Evolutionary conservation across 2,113 vertebrate species (phyloP), one percentile per base, ranked within the genome.

Genomic region (Chroicocephalus ridibundus): DNA sequence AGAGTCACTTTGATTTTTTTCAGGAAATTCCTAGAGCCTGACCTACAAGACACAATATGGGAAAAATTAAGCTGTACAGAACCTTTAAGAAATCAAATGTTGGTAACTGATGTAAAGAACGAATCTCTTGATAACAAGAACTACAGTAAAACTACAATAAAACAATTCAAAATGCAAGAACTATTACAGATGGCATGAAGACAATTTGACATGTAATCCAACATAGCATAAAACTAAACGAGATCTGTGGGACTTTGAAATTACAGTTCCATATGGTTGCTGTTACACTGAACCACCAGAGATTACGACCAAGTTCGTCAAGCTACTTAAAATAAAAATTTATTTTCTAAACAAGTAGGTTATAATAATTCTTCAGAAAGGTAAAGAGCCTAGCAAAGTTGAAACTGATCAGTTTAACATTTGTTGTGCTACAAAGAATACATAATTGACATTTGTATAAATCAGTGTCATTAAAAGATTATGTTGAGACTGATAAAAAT

Each of bases 241-340:
- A 95, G 97, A 96, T 97, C 95, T 86, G 66, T 96, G 96, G 94
- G 96, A 96, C 91, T 97, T 93, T 25, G 90, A 96, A 97, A 98
- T 97, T 87, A 94, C 49, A 97, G 80, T 92, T 97, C 97, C 97
- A 97, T 95, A 96, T 96, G 97, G 97, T 75, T 94, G 82, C 92
- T 77, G 84, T 96, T 98, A 96, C 10, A 86, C 78, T 79, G 75
- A 96, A 80, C 76, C 95, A 94, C 77, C n/a, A 79, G 94, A 93
- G 96, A 95, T 75, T 57, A 64, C 77, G 75, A 95, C 34, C 10
- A 57, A 93, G 69, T 97, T 97, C 96, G 91, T 93, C 92, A 95
- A 97, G 72, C 80, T 96, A 94, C 95, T 95, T 96, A 95, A 96
- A 96, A 95, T 94, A 97, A 96, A 96, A 95, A 90, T 60, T 81